These are phyloP conservation scores for Achlya flavicornis DNA, from an alignment of 2,888 invertebrate genomes.

Conservation along the genomic window DNA sequence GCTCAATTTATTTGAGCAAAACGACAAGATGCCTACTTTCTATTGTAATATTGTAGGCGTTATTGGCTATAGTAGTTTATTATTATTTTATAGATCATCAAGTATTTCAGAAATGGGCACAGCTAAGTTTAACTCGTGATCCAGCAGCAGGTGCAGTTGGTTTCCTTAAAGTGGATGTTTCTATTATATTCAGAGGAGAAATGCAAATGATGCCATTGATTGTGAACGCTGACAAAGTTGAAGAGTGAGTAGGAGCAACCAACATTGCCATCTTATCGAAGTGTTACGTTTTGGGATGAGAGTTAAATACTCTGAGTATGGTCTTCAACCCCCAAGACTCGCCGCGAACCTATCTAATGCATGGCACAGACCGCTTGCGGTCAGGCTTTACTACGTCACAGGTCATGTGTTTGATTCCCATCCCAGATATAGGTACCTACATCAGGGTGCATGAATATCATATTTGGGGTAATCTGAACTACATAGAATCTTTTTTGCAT, in stretches of 20 bases:
- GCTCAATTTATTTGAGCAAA: neutral
- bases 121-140: slow-evolving; percentile 87
- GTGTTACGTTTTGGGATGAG: no score
- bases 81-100: slow-evolving; percentile 85
- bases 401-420: no score
- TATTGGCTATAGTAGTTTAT: neutral
- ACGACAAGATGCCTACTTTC: neutral
- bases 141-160: slow-evolving; percentile 85
- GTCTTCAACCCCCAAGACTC: no score
- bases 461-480: no score
- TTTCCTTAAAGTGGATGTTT: slow-evolving; percentile 92
- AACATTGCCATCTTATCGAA: slow-evolving; percentile 19
- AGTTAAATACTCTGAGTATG: no score
- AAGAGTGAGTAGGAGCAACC: slow-evolving; percentile 47
- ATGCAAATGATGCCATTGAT: slow-evolving; percentile 81
- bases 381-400: no score
- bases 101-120: slow-evolving; percentile 94
- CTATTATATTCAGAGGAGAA: slow-evolving; percentile 88
- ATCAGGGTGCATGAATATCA: no score
- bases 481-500: no score
- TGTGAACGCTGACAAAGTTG: slow-evolving; percentile 39
- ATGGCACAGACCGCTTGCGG: no score
- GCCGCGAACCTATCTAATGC: no score
- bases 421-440: no score
- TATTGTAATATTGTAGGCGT: neutral